phyloP scores from a whole-genome alignment of 37 sponge, comb jelly and placozoan species.

The Cladorhizidae sp. region DNA sequence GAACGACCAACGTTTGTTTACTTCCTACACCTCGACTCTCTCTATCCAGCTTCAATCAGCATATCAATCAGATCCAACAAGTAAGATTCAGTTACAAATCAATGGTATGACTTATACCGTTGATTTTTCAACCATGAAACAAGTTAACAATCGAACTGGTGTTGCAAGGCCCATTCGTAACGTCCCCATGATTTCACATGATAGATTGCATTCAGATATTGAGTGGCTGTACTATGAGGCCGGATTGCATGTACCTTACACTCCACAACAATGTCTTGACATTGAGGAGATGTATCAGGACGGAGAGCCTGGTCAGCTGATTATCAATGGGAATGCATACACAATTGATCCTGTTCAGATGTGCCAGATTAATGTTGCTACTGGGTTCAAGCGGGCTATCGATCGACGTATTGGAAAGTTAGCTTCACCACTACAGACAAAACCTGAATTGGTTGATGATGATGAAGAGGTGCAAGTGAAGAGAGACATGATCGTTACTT shows the following conservation, averaged over 20 bases:
- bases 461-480: neutral
- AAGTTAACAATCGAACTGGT: slow-evolving; percentile 54
- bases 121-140: slow-evolving; percentile 67
- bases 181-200: neutral
- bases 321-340: slow-evolving; percentile 25
- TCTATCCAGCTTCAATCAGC: slow-evolving; percentile 8
- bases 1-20: slow-evolving; percentile 53
- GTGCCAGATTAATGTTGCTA: slow-evolving; percentile 51
- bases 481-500: slow-evolving; percentile 4
- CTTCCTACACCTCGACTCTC: slow-evolving; percentile 19
- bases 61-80: slow-evolving; percentile 25
- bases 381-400: slow-evolving; percentile 26
- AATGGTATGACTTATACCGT: slow-evolving; percentile 28
- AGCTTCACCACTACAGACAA: neutral
- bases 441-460: neutral
- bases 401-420: neutral
- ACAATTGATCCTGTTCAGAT: slow-evolving; percentile 53
- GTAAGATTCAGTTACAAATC: neutral
- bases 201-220: neutral
- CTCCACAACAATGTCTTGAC: slow-evolving; percentile 18
- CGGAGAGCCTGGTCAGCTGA: slow-evolving; percentile 12
- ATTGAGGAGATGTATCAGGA: slow-evolving; percentile 58
- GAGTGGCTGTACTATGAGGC: slow-evolving; percentile 64
- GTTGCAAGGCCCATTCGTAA: slow-evolving; percentile 14
- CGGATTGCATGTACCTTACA: slow-evolving; percentile 30